These are phyloP conservation scores for Mya arenaria DNA, from an alignment of 1,140 invertebrate species.

Conservation along the genomic window DNA sequence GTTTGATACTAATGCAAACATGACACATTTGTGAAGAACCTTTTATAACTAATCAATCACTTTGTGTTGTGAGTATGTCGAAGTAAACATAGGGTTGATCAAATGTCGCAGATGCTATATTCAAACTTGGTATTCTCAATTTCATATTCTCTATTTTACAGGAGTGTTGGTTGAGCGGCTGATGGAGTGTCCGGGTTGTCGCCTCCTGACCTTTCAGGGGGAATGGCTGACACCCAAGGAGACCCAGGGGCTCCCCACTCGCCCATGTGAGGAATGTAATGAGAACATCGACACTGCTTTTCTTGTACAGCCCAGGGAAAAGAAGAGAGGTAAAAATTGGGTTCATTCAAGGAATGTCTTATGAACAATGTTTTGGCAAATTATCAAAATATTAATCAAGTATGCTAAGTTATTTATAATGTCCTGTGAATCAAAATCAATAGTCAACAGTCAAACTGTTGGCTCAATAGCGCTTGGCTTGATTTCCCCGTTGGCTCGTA, in stretches of 20 bases:
- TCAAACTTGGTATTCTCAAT: background rate
- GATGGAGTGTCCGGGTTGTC: conserved; percentile 70
- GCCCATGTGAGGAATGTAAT: conserved; percentile 63
- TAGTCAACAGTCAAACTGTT: too few species aligned
- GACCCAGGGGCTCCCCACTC: conserved; percentile 62
- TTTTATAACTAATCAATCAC: too few species aligned
- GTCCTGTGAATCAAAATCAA: too few species aligned
- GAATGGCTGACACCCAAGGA: conserved; percentile 77
- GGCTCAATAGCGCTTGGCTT: too few species aligned
- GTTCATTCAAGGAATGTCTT: background rate
- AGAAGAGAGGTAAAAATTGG: conserved; percentile 64
- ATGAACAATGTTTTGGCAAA: background rate
- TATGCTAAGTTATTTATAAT: too few species aligned
- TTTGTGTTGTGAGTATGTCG: too few species aligned
- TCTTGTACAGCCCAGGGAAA: conserved; percentile 71
- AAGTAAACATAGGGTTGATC: too few species aligned
- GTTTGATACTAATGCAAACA: too few species aligned
- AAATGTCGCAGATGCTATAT: too few species aligned
- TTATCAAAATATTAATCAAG: too few species aligned
- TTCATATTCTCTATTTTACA: conserved; percentile 24
- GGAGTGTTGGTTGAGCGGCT: conserved; percentile 67
- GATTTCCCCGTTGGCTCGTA: too few species aligned
- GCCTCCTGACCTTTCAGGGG: conserved; percentile 66
- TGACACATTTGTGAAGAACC: too few species aligned
- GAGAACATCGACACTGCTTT: conserved; percentile 65